A percentile compares a stretch with the other conserved stretches of the same genome.
Evolutionary conservation across 2,888 invertebrate genomes (phyloP).

Genomic region (Monochamus alternatus): DNA sequence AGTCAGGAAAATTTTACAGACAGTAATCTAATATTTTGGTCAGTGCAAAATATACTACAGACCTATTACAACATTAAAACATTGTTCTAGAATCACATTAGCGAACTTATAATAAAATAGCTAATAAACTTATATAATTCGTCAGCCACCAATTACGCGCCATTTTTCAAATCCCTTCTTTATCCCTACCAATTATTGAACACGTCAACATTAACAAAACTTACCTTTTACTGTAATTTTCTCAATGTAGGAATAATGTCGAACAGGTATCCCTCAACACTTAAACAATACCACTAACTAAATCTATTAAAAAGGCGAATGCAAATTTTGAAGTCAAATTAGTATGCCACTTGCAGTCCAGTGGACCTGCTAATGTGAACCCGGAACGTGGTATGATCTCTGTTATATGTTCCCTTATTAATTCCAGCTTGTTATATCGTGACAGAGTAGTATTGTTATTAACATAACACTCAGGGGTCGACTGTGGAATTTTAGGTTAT

Average conservation of each 20-base stretch:
- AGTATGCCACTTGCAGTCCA: background rate
- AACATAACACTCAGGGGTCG: constrained; percentile 18
- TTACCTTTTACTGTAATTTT: constrained; percentile 18
- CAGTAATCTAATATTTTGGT: no score
- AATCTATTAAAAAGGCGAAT: background rate
- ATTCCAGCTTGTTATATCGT: constrained; percentile 1
- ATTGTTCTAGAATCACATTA: no score
- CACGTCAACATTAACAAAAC: constrained; percentile 22
- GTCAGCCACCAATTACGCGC: constrained; percentile 5
- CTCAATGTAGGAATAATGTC: background rate
- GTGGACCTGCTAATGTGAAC: background rate
- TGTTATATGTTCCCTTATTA: background rate
- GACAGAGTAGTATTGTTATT: constrained; percentile 9
- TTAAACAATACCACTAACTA: background rate
- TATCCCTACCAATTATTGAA: background rate
- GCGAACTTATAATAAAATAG: background rate
- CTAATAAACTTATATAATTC: background rate
- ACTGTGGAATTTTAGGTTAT: constrained; percentile 3
- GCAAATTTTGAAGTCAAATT: background rate
- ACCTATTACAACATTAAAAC: no score
- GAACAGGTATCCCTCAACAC: constrained; percentile 8
- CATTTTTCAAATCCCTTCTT: constrained; percentile 19
- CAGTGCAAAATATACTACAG: no score
- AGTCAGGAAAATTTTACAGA: no score
- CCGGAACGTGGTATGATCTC: background rate